phyloP scores from a whole-genome alignment of 2,113 vertebrate species.

The Tretioscincus oriximinensis region DNA sequence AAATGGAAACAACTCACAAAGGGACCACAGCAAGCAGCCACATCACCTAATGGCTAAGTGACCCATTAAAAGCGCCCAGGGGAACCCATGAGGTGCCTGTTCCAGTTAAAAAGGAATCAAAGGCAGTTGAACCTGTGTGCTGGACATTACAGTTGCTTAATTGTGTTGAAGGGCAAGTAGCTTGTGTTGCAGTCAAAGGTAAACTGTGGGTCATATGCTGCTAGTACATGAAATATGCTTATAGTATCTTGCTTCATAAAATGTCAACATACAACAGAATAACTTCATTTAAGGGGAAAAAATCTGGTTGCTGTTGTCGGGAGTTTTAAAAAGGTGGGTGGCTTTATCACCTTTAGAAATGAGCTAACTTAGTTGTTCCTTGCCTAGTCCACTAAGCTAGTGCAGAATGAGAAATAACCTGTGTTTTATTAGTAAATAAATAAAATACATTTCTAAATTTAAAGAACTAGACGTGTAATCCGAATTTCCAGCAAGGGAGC shows the following conservation, averaged over 20 bases:
- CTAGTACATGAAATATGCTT: accelerated
- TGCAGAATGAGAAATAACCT: background rate
- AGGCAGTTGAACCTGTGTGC: slow-evolving; percentile 35
- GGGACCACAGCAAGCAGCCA: slow-evolving; percentile 19
- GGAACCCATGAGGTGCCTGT: slow-evolving; percentile 46
- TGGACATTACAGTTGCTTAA: slow-evolving; percentile 1
- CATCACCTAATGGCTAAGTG: slow-evolving; percentile 48
- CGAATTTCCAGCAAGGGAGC: no score
- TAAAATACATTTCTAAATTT: no score
- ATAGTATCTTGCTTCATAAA: background rate
- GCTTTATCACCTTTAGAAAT: background rate
- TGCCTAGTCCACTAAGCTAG: background rate
- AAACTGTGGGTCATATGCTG: slow-evolving; percentile 1
- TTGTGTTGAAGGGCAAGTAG: slow-evolving; percentile 2
- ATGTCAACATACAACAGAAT: accelerated
- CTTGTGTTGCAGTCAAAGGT: slow-evolving; percentile 10
- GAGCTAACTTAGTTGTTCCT: background rate
- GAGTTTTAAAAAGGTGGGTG: background rate
- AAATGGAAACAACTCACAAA: slow-evolving; percentile 52
- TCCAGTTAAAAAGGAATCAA: slow-evolving; percentile 56
- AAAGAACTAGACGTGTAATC: no score
- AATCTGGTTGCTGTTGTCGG: background rate
- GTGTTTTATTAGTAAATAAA: no score
- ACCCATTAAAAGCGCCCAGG: slow-evolving; percentile 42
- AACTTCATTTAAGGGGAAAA: accelerated